A percentile compares a stretch with the other conserved stretches of the same genome.
Conservation (phyloP, 2,797 vertebrate genomes). For the Lacerta viridis region DNA sequence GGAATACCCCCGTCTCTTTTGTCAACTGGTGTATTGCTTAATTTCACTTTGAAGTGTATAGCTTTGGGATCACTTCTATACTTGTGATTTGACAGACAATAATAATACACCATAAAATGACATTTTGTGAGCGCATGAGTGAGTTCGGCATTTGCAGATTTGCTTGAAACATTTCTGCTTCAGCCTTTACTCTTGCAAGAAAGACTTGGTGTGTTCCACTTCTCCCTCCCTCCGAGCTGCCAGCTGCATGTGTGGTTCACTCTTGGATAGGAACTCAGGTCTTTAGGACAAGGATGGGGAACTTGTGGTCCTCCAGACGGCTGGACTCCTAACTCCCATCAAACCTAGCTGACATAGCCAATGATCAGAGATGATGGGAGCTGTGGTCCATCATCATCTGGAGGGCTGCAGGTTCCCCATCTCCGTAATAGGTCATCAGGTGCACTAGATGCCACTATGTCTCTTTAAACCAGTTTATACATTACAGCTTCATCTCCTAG, state of each 20-base stretch:
- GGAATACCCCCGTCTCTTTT: background rate
- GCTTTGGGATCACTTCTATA: background rate
- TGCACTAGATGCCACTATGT: background rate
- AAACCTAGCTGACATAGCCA: too few species aligned
- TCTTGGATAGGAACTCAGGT: background rate
- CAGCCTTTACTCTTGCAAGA: background rate
- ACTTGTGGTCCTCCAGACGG: background rate
- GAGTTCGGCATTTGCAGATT: background rate
- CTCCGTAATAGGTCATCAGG: background rate
- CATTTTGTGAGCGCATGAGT: background rate
- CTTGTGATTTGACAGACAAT: background rate
- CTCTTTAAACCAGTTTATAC: constrained; percentile 8
- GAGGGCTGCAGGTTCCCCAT: background rate
- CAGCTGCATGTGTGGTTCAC: background rate
- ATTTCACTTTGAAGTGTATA: background rate
- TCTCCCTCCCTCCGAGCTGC: background rate
- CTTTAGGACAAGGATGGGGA: background rate
- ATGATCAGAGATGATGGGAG: background rate
- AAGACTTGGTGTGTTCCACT: background rate
- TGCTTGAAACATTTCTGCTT: background rate
- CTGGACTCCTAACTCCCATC: background rate
- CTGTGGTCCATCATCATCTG: background rate
- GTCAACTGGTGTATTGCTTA: background rate
- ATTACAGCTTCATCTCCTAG: background rate
- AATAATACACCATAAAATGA: background rate